Evolutionary conservation across 2,888 invertebrate genomes (phyloP).

Genomic region (Cyclophora albipunctata): DNA sequence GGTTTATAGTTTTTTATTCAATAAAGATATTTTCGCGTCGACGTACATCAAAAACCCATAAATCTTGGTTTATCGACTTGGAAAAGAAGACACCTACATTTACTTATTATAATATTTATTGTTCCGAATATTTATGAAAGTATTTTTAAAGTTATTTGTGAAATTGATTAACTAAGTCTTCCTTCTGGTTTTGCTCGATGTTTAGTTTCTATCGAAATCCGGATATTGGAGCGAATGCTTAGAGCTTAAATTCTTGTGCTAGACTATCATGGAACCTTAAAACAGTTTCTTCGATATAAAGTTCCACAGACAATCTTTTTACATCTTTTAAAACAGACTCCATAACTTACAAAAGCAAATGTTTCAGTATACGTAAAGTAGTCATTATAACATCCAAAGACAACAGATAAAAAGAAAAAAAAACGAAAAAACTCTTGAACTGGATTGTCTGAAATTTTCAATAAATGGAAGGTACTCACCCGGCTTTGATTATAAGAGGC

Average conservation of each 20-base stretch:
- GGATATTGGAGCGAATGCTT: too few species aligned
- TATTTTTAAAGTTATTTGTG: not conserved
- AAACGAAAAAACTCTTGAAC: conserved; percentile 14
- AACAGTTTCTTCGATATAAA: too few species aligned
- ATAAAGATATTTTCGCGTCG: conserved; percentile 5
- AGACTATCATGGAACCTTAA: too few species aligned
- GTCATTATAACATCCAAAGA: too few species aligned
- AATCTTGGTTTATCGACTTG: conserved; percentile 7
- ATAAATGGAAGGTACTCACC: conserved; percentile 49
- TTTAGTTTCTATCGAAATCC: too few species aligned
- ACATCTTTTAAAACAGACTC: too few species aligned
- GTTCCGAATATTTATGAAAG: not conserved
- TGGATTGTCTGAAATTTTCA: conserved; percentile 38
- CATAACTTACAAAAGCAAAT: too few species aligned
- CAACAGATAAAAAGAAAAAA: not conserved
- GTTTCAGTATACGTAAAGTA: too few species aligned
- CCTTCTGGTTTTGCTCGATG: too few species aligned
- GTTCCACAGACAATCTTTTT: too few species aligned
- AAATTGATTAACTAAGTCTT: too few species aligned
- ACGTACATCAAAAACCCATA: conserved; percentile 9
- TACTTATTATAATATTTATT: not conserved
- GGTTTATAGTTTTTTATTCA: not conserved
- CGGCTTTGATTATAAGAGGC: conserved; percentile 58
- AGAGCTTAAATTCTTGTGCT: too few species aligned
- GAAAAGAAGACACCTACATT: not conserved